Base-by-base conservation (phyloP, 1,140 invertebrate genomes). In the Drepana arcuata region DNA sequence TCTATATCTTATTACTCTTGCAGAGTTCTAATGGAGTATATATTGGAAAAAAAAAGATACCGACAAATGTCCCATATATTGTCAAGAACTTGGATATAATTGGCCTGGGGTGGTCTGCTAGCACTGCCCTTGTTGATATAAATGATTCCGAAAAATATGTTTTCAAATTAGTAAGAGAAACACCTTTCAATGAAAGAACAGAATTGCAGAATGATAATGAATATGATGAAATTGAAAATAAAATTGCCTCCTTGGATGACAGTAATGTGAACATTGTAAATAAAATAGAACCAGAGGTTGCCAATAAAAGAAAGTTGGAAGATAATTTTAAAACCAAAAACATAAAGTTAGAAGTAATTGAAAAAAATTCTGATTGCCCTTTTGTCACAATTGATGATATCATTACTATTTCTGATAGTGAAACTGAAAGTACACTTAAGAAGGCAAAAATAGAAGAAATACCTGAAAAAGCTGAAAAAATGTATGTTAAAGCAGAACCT, bases 1-100 rank as follows among this genome's bases (percentile, higher is more conserved):
- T n/a, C n/a, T n/a, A n/a, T n/a, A n/a, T n/a, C n/a, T n/a, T 31
- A 15, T 39, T 36, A 38, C 41, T 24, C 27, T 69, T 73, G 36
- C 47, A 80, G 75, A 80, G 75, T 41, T 64, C 75, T 12, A 80
- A 80, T 71, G 75, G 75, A 34, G 56, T 74, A 14, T 80, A 64
- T 66, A 35, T 80, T 37, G 75, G 75, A 7, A 36, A 43, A 12
- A 63, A 58, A 35, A 74, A 56, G 52, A 73, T 80, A 36, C 37
- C 55, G 10, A 48, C 62, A 39, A 63, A 70, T 33, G 41, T 32
- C 12, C 71, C 75, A 36, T 58, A 60, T 41, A 34, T 38, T 26
- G 18, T 71, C 13, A 48, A 48, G 45, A 46, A 73, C 30, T 47
- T 23, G 44, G 69, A 75, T 56, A 16, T 72, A 12, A 69, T 80